A percentile compares a stretch with the other conserved stretches of the same genome.
Evolutionary conservation across 1,140 invertebrate species (phyloP).

Genomic region (Apis laboriosa): DNA sequence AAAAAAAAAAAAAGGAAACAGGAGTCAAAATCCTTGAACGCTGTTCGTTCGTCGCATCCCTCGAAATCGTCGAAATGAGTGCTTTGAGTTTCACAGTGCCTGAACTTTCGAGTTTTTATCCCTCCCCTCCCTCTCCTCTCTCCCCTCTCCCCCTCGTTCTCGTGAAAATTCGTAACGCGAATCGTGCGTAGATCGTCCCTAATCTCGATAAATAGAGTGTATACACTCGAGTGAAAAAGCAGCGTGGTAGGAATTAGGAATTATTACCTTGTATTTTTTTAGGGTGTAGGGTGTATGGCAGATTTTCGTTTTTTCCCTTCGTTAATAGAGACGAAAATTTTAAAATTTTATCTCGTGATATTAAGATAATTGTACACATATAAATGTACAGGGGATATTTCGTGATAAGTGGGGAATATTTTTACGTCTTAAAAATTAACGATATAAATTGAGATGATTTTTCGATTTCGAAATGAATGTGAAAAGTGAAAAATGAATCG

Average conservation of each 20-base stretch:
- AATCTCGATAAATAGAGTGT: not conserved
- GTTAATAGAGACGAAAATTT: not conserved
- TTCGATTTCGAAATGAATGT: no score
- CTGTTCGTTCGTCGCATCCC: constrained; percentile 40
- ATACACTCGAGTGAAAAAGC: constrained; percentile 42
- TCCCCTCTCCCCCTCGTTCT: not conserved
- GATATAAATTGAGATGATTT: no score
- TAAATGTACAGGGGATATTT: not conserved
- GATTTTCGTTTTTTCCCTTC: constrained; percentile 21
- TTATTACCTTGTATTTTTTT: constrained; percentile 27
- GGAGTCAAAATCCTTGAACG: constrained; percentile 8
- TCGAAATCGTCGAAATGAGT: constrained; percentile 39
- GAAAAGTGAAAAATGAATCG: no score
- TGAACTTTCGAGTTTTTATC: constrained; percentile 64
- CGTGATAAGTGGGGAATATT: no score
- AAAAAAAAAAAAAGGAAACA: not conserved
- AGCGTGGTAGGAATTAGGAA: constrained; percentile 43
- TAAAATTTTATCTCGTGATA: constrained; percentile 8
- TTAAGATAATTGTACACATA: not conserved
- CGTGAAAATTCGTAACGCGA: constrained; percentile 36
- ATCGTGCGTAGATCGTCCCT: not conserved
- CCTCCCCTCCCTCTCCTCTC: not conserved
- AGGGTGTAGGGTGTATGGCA: constrained; percentile 1
- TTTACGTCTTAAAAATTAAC: no score
- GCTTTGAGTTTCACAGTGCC: constrained; percentile 70